phyloP scores from a whole-genome alignment of 1,140 invertebrate species.

The Drosophila kepulauana region DNA sequence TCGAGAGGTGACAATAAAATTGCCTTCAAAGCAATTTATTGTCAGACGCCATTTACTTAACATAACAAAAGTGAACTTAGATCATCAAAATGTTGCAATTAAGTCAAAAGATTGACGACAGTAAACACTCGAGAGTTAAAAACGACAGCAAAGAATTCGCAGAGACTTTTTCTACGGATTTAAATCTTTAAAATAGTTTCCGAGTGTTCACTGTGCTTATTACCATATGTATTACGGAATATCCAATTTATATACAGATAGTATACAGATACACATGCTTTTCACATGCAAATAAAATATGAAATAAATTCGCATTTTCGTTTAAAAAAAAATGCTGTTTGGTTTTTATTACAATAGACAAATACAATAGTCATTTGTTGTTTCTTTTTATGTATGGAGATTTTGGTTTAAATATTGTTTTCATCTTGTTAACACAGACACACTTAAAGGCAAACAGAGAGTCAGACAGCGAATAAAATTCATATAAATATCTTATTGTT shows the following conservation, averaged over 20 bases:
- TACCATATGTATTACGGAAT: slow-evolving; percentile 20
- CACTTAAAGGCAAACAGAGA: not conserved
- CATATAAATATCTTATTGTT: slow-evolving; percentile 35
- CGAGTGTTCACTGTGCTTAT: slow-evolving; percentile 19
- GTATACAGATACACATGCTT: slow-evolving; percentile 32
- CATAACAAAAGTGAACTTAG: slow-evolving; percentile 30
- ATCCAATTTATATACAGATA: not conserved
- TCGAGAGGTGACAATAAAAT: slow-evolving; percentile 21
- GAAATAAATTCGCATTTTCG: slow-evolving; percentile 34
- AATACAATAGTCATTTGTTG: slow-evolving; percentile 20
- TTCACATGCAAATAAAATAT: slow-evolving; percentile 71
- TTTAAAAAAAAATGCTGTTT: slow-evolving; percentile 22
- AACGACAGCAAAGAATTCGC: not conserved
- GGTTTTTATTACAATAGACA: slow-evolving; percentile 18
- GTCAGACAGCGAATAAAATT: slow-evolving; percentile 25
- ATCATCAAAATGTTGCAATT: not conserved
- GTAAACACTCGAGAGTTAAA: not conserved
- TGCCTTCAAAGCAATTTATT: slow-evolving; percentile 22
- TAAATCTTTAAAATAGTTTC: too few species aligned
- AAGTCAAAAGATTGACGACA: not conserved
- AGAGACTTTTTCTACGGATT: not conserved
- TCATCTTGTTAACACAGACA: slow-evolving; percentile 18
- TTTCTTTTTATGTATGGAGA: slow-evolving; percentile 10
- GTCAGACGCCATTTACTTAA: slow-evolving; percentile 6
- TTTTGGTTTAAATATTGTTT: slow-evolving; percentile 27